phyloP scores from a whole-genome alignment of 2,113 vertebrate genomes.

The Macquaria ambigua region DNA sequence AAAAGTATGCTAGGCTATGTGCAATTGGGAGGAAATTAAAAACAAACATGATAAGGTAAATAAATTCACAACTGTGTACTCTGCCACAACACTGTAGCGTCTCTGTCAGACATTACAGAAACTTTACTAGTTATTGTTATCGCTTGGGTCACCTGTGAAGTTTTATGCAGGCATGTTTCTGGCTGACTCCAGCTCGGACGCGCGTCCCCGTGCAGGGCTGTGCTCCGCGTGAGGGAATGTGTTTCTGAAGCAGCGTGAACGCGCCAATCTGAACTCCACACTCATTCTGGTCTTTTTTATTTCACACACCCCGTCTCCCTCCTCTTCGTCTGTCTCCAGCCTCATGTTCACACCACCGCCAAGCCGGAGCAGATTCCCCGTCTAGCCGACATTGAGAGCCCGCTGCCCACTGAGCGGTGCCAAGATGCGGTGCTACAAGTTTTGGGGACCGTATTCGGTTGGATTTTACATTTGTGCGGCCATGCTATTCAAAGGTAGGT shows the following conservation, averaged over 20 bases:
- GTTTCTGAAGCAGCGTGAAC: slow-evolving; percentile 43
- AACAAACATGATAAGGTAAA: not conserved
- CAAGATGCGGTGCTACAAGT: slow-evolving; percentile 80
- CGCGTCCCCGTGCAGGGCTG: slow-evolving; percentile 28
- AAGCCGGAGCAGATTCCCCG: slow-evolving; percentile 36
- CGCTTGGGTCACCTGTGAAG: not conserved
- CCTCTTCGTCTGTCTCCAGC: slow-evolving; percentile 39
- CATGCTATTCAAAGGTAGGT: slow-evolving; percentile 81
- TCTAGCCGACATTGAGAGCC: slow-evolving; percentile 42
- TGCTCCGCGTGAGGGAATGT: slow-evolving; percentile 11
- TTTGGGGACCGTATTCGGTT: slow-evolving; percentile 71
- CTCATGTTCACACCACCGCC: slow-evolving; percentile 45
- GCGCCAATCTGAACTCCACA: slow-evolving; percentile 57
- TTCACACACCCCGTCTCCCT: slow-evolving; percentile 22
- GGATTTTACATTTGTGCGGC: slow-evolving; percentile 79
- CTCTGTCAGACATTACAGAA: not conserved
- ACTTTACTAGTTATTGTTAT: not conserved
- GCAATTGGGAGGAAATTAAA: not conserved
- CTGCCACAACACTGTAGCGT: not conserved
- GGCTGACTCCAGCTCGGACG: not conserved
- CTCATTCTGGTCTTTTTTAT: slow-evolving; percentile 30
- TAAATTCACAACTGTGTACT: not conserved
- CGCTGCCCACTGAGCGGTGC: slow-evolving; percentile 43
- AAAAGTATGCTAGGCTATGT: not conserved
- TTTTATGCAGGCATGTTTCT: not conserved